These are phyloP conservation scores for Zygothrica quintamaculata DNA, from an alignment of 2,888 invertebrate species.

Conservation along the genomic window DNA sequence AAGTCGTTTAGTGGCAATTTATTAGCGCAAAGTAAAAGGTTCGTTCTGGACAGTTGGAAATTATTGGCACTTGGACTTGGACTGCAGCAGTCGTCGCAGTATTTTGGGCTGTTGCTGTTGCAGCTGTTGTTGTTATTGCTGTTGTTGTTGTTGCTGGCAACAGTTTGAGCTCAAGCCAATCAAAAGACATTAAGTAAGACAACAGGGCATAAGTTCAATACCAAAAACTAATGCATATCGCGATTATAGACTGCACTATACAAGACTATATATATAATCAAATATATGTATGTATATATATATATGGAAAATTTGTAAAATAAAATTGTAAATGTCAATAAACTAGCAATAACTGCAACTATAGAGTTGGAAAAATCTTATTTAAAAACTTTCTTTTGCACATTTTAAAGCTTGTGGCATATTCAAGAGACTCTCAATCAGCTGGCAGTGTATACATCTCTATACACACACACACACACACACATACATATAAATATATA, in stretches of 20 bases:
- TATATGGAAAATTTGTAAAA: neutral
- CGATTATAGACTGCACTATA: neutral
- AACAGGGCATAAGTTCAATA: conserved; percentile 39
- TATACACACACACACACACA: no score
- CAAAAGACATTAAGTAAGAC: conserved; percentile 57
- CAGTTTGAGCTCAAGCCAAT: conserved; percentile 45
- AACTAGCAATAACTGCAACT: no score
- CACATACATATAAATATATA: no score
- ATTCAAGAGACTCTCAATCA: conserved; percentile 11
- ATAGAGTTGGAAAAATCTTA: neutral
- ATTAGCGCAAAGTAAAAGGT: conserved; percentile 78
- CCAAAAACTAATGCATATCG: neutral
- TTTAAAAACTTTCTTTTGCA: neutral
- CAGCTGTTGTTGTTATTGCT: neutral
- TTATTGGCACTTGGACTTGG: conserved; percentile 72
- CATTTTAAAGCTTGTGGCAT: conserved; percentile 8
- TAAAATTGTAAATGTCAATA: no score
- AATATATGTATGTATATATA: conserved; percentile 9
- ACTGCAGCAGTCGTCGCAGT: conserved; percentile 42
- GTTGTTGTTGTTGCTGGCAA: conserved; percentile 46
- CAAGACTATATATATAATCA: no score
- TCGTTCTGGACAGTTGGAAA: conserved; percentile 63
- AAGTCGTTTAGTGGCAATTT: conserved; percentile 76
- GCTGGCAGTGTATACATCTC: neutral
- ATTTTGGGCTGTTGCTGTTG: conserved; percentile 18